Conservation (phyloP, 2,888 invertebrate genomes). For the Eumacrocentrus americanus region DNA sequence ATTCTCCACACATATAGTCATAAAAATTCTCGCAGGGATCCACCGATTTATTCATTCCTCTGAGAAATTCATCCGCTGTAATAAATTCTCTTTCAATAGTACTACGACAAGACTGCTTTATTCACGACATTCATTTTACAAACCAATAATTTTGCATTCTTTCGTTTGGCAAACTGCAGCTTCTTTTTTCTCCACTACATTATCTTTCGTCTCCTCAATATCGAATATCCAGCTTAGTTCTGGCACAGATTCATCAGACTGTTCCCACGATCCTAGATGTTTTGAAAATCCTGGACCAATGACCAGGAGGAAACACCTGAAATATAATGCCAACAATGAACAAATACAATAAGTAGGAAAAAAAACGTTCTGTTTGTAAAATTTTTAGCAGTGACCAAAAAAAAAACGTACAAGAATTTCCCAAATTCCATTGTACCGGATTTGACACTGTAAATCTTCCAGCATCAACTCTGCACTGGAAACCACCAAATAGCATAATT, state of each 20-base stretch:
- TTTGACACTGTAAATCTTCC: no score
- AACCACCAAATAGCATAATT: background rate
- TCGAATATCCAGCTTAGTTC: slow-evolving; percentile 15
- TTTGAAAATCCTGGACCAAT: background rate
- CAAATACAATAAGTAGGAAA: background rate
- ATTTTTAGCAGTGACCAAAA: background rate
- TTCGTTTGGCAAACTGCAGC: slow-evolving; percentile 29
- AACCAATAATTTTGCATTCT: slow-evolving; percentile 33
- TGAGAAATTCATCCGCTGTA: slow-evolving; percentile 31
- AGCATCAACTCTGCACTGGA: no score
- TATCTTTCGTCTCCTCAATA: background rate
- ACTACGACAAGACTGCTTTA: no score
- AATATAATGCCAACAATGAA: background rate
- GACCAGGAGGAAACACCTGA: background rate
- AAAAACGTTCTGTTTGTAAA: background rate
- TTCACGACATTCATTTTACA: slow-evolving; percentile 17
- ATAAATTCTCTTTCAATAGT: background rate
- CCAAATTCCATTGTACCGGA: background rate
- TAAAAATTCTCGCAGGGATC: slow-evolving; percentile 47
- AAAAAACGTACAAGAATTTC: background rate
- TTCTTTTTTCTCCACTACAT: background rate
- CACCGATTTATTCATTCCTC: slow-evolving; percentile 36
- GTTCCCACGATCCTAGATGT: background rate
- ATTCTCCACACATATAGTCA: slow-evolving; percentile 44
- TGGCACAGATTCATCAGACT: background rate